Conservation (phyloP, 2,888 invertebrate genomes). For the Mesoligia furuncula region DNA sequence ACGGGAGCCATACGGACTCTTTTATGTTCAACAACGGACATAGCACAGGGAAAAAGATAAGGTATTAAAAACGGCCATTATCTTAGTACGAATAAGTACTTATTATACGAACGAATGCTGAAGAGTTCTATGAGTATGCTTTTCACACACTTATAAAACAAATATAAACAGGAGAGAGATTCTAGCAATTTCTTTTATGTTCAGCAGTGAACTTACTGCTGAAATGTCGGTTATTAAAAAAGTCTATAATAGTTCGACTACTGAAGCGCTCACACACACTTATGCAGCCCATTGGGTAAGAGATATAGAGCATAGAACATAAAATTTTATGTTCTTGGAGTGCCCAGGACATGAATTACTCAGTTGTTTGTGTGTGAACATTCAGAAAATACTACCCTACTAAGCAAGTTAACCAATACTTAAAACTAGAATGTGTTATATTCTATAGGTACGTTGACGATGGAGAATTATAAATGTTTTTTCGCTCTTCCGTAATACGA, state of each 20-base stretch:
- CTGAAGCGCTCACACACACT: constrained; percentile 30
- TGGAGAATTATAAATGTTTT: too few relatives aligned
- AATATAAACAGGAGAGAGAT: background rate
- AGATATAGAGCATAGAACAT: constrained; percentile 53
- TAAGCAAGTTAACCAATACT: background rate
- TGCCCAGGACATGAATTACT: constrained; percentile 17
- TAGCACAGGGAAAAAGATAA: background rate
- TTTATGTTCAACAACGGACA: background rate
- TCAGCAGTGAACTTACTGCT: background rate
- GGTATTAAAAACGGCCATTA: background rate
- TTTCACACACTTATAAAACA: constrained; percentile 15
- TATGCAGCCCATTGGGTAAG: constrained; percentile 18
- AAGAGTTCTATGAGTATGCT: background rate
- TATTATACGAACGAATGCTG: background rate
- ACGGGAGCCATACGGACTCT: background rate
- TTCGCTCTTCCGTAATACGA: too few relatives aligned
- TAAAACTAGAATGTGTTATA: too few relatives aligned
- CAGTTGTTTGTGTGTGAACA: constrained; percentile 1
- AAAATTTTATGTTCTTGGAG: constrained; percentile 47
- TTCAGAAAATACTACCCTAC: background rate
- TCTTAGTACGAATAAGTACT: too few relatives aligned
- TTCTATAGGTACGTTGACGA: too few relatives aligned
- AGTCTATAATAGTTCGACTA: background rate
- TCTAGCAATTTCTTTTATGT: background rate
- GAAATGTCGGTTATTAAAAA: background rate